Base-by-base conservation (phyloP, 2,113 vertebrate genomes). In the Dolichallabes microphthalmus region DNA sequence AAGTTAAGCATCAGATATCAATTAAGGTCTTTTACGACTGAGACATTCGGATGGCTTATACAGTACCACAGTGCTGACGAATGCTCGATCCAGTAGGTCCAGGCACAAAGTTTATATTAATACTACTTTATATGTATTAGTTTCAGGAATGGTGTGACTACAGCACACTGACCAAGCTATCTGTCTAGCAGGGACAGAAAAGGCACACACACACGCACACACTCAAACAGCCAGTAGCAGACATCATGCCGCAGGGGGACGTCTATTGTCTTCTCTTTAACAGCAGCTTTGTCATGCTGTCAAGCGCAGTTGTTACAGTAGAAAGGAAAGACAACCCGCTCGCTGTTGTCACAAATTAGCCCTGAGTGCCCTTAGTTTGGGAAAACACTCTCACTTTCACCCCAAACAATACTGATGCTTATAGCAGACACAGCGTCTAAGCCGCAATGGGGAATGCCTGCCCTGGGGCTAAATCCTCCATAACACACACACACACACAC, bases 401-500 rank as follows among this genome's bases (percentile, higher is more conserved):
- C 58, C 52, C 52, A 64, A 74, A 53, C 78, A 81, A 55, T 66
- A 60, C 60, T 35, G 82, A 81, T 55, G 55, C 71, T 53, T 39
- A 69, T 64, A 82, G 53, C 69, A 81, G 66, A 61, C 52, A 80
- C 25, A 5, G 58, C 10, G 10, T 64, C 69, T 86, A 19, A 74
- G 58, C 27, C 50, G 6, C 66, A 55, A 39, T 32, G 39, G 39
- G 66, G 68, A n/a, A 76, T 50, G 57, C 60, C 58, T 76, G 39
- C 58, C 82, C 39, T 84, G 88, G 88, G 91, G 84, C 80, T 87
- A 57, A 88, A 83, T 87, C 90, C 83, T 77, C 88, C 88, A 87
- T 79, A 64, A 85, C 82, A 91, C 82, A 86, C 84, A 30, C 85
- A 83, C 90, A 88, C 88, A 86, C 85, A 88, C 76, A 60, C 69